Conservation (phyloP, 2,888 invertebrate genomes). For the Tiphia femorata region DNA sequence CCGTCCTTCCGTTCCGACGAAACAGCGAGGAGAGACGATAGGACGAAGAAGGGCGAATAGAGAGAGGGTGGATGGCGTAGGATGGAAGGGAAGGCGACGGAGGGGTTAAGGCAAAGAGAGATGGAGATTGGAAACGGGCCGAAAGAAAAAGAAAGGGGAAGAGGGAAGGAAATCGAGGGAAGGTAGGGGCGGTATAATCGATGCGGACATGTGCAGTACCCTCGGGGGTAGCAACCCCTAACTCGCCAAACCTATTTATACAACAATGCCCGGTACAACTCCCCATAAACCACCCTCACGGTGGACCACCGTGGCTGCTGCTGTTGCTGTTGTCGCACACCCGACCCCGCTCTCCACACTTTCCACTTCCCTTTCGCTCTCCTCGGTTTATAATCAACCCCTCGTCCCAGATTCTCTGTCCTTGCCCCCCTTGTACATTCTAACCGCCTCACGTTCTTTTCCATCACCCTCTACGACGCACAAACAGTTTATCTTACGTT, state of each 20-base stretch:
- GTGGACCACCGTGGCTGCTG: slow-evolving; percentile 58
- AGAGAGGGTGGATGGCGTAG: neutral
- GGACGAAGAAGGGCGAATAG: slow-evolving; percentile 10
- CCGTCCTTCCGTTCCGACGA: neutral
- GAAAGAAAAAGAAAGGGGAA: slow-evolving; percentile 4
- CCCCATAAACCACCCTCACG: slow-evolving; percentile 64
- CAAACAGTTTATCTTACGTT: slow-evolving; percentile 64
- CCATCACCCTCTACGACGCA: slow-evolving; percentile 37
- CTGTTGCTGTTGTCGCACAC: slow-evolving; percentile 42
- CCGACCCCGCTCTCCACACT: slow-evolving; percentile 17
- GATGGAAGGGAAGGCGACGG: neutral
- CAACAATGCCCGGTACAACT: slow-evolving; percentile 67
- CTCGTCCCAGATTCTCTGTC: slow-evolving; percentile 22
- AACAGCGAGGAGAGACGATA: slow-evolving; percentile 9
- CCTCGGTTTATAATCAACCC: slow-evolving; percentile 65
- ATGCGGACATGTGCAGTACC: slow-evolving; percentile 69
- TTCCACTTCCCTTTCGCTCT: slow-evolving; percentile 24
- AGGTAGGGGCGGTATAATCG: slow-evolving; percentile 61
- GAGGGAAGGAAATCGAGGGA: slow-evolving; percentile 37
- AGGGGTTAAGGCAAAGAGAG: slow-evolving; percentile 1
- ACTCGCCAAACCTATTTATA: slow-evolving; percentile 70
- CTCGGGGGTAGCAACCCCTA: slow-evolving; percentile 68
- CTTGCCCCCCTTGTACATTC: slow-evolving; percentile 16
- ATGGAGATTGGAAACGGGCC: slow-evolving; percentile 4
- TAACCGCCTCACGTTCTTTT: slow-evolving; percentile 11